phyloP scores from a whole-genome alignment of 2,797 vertebrate genomes.

The Sarcophilus harrisii region DNA sequence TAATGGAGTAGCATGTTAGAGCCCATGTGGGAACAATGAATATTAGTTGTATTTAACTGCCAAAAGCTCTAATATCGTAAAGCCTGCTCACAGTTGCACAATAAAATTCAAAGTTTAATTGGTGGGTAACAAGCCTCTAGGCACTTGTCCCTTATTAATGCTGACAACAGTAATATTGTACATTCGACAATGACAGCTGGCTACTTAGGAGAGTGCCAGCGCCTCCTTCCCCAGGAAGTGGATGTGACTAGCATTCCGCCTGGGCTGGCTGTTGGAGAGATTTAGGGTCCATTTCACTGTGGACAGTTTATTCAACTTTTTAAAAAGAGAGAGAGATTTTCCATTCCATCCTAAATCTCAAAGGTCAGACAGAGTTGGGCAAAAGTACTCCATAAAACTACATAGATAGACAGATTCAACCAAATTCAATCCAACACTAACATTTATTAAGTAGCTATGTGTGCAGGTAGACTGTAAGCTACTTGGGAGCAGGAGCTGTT shows the following conservation, averaged over 20 bases:
- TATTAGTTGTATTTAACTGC: conserved; percentile 84
- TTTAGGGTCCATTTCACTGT: conserved; percentile 3
- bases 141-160: conserved; percentile 75
- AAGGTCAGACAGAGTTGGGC: not conserved
- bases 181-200: not conserved
- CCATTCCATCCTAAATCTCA: not conserved
- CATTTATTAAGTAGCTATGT: not conserved
- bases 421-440: not conserved
- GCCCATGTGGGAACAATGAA: conserved; percentile 83
- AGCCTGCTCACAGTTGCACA: conserved; percentile 77
- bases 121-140: conserved; percentile 80
- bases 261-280: not conserved
- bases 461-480: not conserved
- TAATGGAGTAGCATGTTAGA: conserved; percentile 72
- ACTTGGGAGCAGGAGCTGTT: not conserved
- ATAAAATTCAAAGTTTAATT: conserved; percentile 82
- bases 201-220: not conserved
- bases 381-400: not conserved
- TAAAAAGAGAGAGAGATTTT: not conserved
- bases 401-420: not conserved
- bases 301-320: conserved; percentile 14
- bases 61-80: conserved; percentile 78
- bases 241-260: not conserved
- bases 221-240: accelerated
- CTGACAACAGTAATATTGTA: conserved; percentile 72